These are phyloP conservation scores for Anneissia japonica DNA, from an alignment of 35 echinoderm and acorn worm genomes.

Conservation along the genomic window DNA sequence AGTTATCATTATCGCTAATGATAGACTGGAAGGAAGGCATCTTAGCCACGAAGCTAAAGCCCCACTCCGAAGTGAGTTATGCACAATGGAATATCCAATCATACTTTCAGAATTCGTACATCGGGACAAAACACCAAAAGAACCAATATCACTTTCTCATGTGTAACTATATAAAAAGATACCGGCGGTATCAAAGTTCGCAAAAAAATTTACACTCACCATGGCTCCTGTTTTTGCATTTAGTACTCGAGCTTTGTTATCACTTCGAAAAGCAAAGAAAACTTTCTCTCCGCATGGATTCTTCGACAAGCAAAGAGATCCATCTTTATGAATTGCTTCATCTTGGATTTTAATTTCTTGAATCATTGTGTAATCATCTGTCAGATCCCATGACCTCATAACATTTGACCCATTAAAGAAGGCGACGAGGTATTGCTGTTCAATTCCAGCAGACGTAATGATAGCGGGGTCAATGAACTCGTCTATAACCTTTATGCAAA, in stretches of 20 bases:
- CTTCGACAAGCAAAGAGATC: constrained; percentile 58
- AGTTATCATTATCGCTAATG: too few relatives aligned
- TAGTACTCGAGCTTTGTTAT: constrained; percentile 51
- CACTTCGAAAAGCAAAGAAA: constrained; percentile 84
- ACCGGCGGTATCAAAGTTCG: too few relatives aligned
- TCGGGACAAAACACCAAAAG: too few relatives aligned
- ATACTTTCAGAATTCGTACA: too few relatives aligned
- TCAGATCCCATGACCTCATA: constrained; percentile 81
- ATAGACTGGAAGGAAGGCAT: too few relatives aligned
- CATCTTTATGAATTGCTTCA: constrained; percentile 62
- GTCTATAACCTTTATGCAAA: constrained; percentile 23
- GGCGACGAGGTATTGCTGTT: constrained; percentile 61
- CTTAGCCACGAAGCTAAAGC: too few relatives aligned
- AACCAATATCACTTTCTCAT: too few relatives aligned
- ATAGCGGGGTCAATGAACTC: constrained; percentile 78
- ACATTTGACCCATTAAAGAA: constrained; percentile 84
- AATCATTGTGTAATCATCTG: constrained; percentile 8
- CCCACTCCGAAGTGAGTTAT: too few relatives aligned
- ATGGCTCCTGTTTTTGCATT: constrained; percentile 66
- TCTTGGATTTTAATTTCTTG: constrained; percentile 29
- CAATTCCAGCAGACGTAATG: constrained; percentile 52
- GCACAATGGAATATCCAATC: too few relatives aligned
- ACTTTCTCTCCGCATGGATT: constrained; percentile 61
- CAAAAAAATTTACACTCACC: too few relatives aligned
- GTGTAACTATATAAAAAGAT: too few relatives aligned